Evolutionary conservation across 30 jellyfish, hydroid and myxozoan species (phyloP).

Genomic region (Clytia hemisphaerica): DNA sequence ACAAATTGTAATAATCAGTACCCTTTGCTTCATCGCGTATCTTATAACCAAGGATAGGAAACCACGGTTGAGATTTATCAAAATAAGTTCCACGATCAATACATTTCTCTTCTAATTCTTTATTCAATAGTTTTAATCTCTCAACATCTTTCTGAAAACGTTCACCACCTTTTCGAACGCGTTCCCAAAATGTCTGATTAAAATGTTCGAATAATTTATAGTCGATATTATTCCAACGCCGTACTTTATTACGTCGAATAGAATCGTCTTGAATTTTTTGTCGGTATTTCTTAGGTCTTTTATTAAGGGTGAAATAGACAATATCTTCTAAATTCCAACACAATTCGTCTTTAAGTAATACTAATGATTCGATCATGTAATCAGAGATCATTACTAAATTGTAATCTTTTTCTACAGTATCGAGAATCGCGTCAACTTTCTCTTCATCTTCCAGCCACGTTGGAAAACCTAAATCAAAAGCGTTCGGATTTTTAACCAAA

Average conservation of each 20-base stretch:
- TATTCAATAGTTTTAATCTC: neutral
- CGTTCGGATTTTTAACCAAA: slow-evolving; percentile 23
- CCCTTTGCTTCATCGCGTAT: slow-evolving; percentile 5
- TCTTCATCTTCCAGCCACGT: slow-evolving; percentile 19
- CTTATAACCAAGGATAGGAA: slow-evolving; percentile 12
- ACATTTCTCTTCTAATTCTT: neutral
- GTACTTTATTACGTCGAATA: neutral
- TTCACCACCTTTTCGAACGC: slow-evolving; percentile 13
- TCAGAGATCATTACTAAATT: slow-evolving; percentile 29
- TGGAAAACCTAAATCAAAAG: slow-evolving; percentile 31
- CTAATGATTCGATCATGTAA: slow-evolving; percentile 33
- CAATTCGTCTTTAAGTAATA: slow-evolving; percentile 16
- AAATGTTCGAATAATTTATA: neutral
- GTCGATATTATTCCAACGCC: slow-evolving; percentile 23
- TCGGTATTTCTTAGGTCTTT: slow-evolving; percentile 13
- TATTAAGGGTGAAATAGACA: slow-evolving; percentile 4
- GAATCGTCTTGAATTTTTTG: neutral
- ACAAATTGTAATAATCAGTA: neutral
- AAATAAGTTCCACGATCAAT: slow-evolving; percentile 1
- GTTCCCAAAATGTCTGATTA: slow-evolving; percentile 27
- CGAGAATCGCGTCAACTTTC: neutral
- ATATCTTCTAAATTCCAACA: slow-evolving; percentile 29
- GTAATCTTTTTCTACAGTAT: slow-evolving; percentile 14
- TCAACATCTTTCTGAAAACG: slow-evolving; percentile 16
- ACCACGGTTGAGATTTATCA: slow-evolving; percentile 19